A percentile compares a stretch with the other conserved stretches of the same genome.
Conservation (phyloP, 64 coral and sea anemone species). For the Montipora cactus region DNA sequence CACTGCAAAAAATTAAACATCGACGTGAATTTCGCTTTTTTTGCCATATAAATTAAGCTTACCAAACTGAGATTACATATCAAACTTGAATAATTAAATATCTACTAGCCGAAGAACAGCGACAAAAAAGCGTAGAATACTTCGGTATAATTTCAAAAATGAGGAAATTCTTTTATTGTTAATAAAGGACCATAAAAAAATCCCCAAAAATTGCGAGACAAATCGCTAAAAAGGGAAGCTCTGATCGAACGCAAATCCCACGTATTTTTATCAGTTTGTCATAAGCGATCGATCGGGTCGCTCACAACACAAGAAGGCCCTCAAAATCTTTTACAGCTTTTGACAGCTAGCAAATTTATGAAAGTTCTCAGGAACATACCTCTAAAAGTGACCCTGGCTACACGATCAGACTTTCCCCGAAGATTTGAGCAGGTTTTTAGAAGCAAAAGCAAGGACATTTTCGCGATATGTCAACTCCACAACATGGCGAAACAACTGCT, state of each 20-base stretch:
- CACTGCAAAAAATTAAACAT: background rate
- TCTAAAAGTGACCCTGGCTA: constrained; percentile 98
- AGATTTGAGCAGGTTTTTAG: constrained; percentile 97
- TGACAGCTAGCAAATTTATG: constrained; percentile 13
- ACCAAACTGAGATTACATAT: background rate
- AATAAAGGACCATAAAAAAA: background rate
- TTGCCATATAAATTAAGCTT: background rate
- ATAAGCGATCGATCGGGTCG: background rate
- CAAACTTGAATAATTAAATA: constrained; percentile 55
- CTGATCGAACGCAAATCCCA: background rate
- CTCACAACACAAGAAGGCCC: constrained; percentile 31
- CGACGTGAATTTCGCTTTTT: background rate
- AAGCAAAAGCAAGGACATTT: constrained; percentile 96
- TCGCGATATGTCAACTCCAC: constrained; percentile 65
- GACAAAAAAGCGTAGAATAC: background rate
- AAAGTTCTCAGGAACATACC: constrained; percentile 68
- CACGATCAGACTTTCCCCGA: constrained; percentile 92
- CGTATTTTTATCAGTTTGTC: background rate
- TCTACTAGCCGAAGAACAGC: background rate
- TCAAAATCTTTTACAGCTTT: background rate
- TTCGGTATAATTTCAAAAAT: constrained; percentile 17
- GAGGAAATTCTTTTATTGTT: background rate
- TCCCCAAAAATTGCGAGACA: background rate
- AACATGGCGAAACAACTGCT: constrained; percentile 81
- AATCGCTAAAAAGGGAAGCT: background rate